Conservation (phyloP, 2,797 vertebrate species). For the Ambastaia sidthimunki region DNA sequence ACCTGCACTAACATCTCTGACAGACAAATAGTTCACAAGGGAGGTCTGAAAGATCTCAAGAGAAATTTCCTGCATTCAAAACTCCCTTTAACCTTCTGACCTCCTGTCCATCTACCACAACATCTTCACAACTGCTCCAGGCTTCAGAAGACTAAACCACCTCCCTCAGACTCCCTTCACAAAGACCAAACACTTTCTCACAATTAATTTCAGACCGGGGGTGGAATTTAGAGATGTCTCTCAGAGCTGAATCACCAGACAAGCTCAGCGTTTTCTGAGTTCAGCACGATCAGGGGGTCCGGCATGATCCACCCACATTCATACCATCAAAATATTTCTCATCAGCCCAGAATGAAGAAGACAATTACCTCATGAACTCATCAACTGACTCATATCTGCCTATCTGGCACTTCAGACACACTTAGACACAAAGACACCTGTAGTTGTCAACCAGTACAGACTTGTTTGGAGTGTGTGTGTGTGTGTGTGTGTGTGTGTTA, state of each 20-base stretch:
- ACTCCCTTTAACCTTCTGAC: conserved; percentile 32
- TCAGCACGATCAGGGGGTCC: no score
- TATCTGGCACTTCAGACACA: conserved; percentile 11
- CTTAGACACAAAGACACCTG: not conserved
- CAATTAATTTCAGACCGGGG: not conserved
- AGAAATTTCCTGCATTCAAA: conserved; percentile 32
- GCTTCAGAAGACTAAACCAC: not conserved
- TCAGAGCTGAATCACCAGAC: conserved; percentile 8
- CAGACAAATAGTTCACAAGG: conserved; percentile 19
- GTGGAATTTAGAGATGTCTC: not conserved
- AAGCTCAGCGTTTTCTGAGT: not conserved
- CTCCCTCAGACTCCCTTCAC: not conserved
- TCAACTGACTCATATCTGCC: conserved; percentile 1
- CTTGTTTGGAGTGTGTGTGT: conserved; percentile 1
- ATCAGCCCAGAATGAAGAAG: not conserved
- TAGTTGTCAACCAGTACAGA: conserved; percentile 8
- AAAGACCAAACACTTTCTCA: conserved; percentile 1
- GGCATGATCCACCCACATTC: not conserved
- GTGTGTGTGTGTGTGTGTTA: not conserved
- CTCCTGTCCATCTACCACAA: not conserved
- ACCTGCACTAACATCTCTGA: conserved; percentile 32
- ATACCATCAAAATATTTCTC: not conserved
- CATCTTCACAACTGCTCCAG: not conserved
- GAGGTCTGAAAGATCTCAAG: conserved; percentile 14
- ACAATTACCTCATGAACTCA: not conserved